Evolutionary conservation across 2,113 vertebrate genomes (phyloP).

Genomic region (Sigmodon hispidus): DNA sequence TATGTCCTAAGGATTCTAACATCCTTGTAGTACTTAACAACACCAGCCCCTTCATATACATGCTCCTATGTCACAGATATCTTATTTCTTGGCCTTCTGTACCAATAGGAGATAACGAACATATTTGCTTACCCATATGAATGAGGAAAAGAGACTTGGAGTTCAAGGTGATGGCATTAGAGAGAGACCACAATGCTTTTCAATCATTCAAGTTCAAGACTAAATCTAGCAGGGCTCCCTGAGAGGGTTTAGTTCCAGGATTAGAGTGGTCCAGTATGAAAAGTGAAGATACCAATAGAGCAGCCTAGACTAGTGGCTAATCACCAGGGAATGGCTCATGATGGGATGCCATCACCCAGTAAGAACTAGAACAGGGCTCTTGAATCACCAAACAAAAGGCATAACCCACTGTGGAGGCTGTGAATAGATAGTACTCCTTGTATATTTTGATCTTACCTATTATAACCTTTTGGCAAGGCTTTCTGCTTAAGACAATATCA

Average conservation of each 20-base stretch:
- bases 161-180: neutral
- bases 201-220: neutral
- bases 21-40: neutral
- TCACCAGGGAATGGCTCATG: too few relatives aligned
- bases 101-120: neutral
- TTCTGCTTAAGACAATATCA: constrained; percentile 23
- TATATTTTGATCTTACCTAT: neutral
- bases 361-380: neutral
- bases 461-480: constrained; percentile 24
- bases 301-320: neutral
- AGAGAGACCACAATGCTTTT: neutral
- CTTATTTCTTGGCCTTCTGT: neutral
- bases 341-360: neutral
- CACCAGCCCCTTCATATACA: neutral
- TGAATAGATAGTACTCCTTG: neutral
- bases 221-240: neutral
- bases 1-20: neutral
- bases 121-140: neutral
- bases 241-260: neutral
- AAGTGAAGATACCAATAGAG: neutral
- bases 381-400: neutral
- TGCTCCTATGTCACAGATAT: neutral
- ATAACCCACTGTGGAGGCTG: neutral
- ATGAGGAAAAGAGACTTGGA: neutral
- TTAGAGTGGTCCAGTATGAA: neutral